A percentile compares a stretch with the other conserved stretches of the same genome.
Conservation (phyloP, 1,140 invertebrate genomes). For the Oncopeltus fasciatus region DNA sequence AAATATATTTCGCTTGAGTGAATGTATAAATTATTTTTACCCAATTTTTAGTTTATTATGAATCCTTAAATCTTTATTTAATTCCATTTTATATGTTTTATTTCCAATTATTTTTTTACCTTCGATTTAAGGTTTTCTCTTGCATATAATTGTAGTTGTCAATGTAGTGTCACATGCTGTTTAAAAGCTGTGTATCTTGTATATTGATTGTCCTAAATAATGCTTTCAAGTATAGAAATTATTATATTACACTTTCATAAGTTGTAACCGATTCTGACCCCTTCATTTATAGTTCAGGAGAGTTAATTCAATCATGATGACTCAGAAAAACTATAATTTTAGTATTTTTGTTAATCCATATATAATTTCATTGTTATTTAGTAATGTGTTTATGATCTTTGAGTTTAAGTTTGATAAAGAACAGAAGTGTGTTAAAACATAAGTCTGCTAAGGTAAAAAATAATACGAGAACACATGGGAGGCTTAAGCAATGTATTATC, state of each 20-base stretch:
- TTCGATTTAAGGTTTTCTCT: conserved; percentile 10
- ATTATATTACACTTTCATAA: conserved; percentile 11
- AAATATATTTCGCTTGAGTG: conserved; percentile 20
- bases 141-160: conserved; percentile 11
- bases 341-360: background rate
- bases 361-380: background rate
- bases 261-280: conserved; percentile 1
- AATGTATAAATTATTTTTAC: conserved; percentile 20
- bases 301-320: too few species aligned
- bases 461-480: background rate
- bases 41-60: background rate
- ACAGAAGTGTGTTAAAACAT: background rate
- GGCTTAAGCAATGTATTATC: background rate
- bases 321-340: too few species aligned
- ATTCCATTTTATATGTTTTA: background rate
- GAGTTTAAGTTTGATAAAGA: background rate
- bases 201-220: conserved; percentile 6
- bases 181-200: background rate
- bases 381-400: background rate
- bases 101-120: conserved; percentile 1
- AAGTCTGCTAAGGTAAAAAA: background rate
- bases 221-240: conserved; percentile 6
- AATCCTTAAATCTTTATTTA: background rate
- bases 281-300: background rate
- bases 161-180: conserved; percentile 4